A percentile compares a stretch with the other conserved stretches of the same genome.
phyloP scores from a whole-genome alignment of 64 coral and sea anemone genomes.

The Dendronephthya gigantea region DNA sequence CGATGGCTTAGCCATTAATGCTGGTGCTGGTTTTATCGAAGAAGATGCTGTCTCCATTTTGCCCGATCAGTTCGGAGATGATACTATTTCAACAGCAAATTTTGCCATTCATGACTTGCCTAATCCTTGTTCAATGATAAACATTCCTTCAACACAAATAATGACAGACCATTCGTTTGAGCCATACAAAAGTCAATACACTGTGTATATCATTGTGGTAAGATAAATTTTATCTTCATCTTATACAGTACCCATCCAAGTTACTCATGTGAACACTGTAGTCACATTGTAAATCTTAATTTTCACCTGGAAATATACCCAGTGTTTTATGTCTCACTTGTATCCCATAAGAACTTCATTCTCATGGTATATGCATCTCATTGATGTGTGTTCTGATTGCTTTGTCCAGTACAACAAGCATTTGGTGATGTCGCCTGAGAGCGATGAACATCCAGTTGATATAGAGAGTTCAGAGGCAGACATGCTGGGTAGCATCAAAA shows the following conservation, averaged over 20 bases:
- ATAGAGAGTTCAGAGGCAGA: slow-evolving; percentile 32
- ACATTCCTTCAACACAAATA: neutral
- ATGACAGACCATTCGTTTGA: neutral
- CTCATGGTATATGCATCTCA: too few species aligned
- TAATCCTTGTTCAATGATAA: slow-evolving; percentile 7
- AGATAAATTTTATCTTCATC: neutral
- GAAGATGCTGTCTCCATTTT: neutral
- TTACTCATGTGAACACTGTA: neutral
- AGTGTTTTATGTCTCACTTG: too few species aligned
- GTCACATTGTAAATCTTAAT: neutral
- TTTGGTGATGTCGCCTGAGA: neutral
- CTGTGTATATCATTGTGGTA: neutral
- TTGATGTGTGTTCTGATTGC: neutral
- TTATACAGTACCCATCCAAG: neutral
- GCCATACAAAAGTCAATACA: neutral
- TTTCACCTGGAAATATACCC: too few species aligned
- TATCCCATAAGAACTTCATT: too few species aligned
- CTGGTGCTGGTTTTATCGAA: neutral
- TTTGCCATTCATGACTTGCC: neutral
- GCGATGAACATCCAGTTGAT: slow-evolving; percentile 16
- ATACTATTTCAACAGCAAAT: neutral
- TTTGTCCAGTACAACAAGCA: neutral
- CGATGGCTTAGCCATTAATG: neutral
- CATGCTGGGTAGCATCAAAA: slow-evolving; percentile 49
- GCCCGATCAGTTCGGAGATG: neutral